Percentiles rank a stretch among this genome's conserved stretches.
phyloP scores from a whole-genome alignment of 92 coral and sea anemone genomes.

The Epizoanthus illoricatus region DNA sequence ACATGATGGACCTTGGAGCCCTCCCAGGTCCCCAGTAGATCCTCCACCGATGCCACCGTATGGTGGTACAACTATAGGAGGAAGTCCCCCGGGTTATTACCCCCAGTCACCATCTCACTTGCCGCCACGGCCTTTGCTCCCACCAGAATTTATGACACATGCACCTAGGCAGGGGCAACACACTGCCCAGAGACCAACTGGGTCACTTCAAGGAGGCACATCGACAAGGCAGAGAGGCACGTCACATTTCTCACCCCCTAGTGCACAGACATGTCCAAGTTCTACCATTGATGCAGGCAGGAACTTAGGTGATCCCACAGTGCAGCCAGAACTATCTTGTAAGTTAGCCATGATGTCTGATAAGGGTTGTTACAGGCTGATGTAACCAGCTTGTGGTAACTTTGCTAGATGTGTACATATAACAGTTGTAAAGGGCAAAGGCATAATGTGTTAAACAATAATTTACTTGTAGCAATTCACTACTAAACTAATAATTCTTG shows the following conservation, averaged over 20 bases:
- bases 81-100: conserved; percentile 11
- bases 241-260: conserved; percentile 12
- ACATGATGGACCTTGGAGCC: conserved; percentile 15
- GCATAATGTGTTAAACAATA: no score
- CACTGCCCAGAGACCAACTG: background rate
- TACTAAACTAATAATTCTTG: no score
- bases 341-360: conserved; percentile 8
- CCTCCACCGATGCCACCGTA: background rate
- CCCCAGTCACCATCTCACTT: background rate
- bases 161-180: conserved; percentile 1
- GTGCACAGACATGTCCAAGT: conserved; percentile 11
- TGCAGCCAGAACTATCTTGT: conserved; percentile 17
- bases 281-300: conserved; percentile 5
- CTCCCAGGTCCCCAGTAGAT: conserved; percentile 12
- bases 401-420: no score
- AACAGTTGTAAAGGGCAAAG: no score
- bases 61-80: background rate
- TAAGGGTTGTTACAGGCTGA: background rate
- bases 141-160: conserved; percentile 18
- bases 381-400: background rate
- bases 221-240: conserved; percentile 9
- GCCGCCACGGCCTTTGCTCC: background rate
- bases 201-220: conserved; percentile 1
- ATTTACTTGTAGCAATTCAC: no score
- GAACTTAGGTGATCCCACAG: background rate